These are phyloP conservation scores for Archilochus colubris DNA, from an alignment of 2,113 vertebrate species.

Conservation along the genomic window DNA sequence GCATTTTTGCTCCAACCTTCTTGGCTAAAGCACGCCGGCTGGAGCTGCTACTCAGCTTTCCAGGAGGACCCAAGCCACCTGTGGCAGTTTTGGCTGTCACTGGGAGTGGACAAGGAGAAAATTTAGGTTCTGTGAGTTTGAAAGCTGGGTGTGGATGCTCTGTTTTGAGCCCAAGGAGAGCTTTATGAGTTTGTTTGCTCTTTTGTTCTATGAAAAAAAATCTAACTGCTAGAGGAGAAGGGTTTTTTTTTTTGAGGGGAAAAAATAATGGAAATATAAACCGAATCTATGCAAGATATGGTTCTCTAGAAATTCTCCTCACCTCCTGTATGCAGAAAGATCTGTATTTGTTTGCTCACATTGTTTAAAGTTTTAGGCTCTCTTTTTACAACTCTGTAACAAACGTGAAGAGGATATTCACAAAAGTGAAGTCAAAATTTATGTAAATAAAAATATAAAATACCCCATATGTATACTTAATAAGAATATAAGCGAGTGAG, in stretches of 20 bases:
- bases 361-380: neutral
- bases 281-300: neutral
- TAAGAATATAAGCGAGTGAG: neutral
- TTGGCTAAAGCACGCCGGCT: neutral
- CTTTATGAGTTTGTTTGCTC: neutral
- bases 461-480: rapidly evolving
- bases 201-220: neutral
- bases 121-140: neutral
- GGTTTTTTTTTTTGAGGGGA: neutral
- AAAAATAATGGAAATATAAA: neutral
- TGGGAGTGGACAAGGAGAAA: neutral
- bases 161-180: neutral
- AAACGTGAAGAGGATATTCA: neutral
- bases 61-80: neutral
- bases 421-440: neutral
- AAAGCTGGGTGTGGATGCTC: rapidly evolving
- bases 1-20: neutral
- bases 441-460: neutral
- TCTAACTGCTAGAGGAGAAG: neutral
- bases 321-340: neutral
- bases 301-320: neutral
- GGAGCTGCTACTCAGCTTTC: neutral
- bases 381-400: neutral
- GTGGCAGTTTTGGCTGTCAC: neutral
- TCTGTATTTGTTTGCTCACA: neutral